Evolutionary conservation across 2,888 invertebrate genomes (phyloP), one percentile per base, ranked within the genome.

Genomic region (Balanococcus diminutus): DNA sequence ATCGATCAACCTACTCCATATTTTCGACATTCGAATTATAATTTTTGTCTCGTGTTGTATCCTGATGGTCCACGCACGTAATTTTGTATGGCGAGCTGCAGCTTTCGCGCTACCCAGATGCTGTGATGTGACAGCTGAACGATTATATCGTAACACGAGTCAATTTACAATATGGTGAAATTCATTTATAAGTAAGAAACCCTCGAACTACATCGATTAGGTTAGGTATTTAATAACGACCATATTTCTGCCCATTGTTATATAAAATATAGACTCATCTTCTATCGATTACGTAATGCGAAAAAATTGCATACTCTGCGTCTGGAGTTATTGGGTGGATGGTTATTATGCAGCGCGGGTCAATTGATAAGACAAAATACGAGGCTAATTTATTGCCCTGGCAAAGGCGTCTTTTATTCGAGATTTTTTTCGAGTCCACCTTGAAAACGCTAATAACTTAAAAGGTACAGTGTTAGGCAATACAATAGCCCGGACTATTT

Each of bases 401-500:
- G 72, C 28, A 19, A 72, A 28, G 31, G 31, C 31, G 72, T 72
- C 72, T 32, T 72, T 72, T 72, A 72, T 28, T 32, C n/a, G 72
- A 31, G 28, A 32, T 6, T 22, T 56, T 56, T 56, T 56, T 72
- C 72, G 16, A 72, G 16, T 31, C 72, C 72, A 72, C 72, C 72
- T 31, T 31, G 31, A 31, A 19, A 28, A 8, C 2, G 28, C 14
- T 32, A 32, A 72, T 72, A 72, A 72, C 31, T 72, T 72, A 72
- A 56, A 56, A 6, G 72, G 72, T 32, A 4, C 28, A 31, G 14
- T 16, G 31, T 28, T 72, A n/a, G n/a, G 72, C 28, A 72, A 72
- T 16, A 72, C 72, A 72, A 72, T 72, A 72, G 72, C 28, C 72
- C 16, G 31, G 72, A 32, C 31, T 72, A 72, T 72, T 72, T 72